Conservation (phyloP, 2,797 vertebrate species). For the Parambassis ranga region DNA sequence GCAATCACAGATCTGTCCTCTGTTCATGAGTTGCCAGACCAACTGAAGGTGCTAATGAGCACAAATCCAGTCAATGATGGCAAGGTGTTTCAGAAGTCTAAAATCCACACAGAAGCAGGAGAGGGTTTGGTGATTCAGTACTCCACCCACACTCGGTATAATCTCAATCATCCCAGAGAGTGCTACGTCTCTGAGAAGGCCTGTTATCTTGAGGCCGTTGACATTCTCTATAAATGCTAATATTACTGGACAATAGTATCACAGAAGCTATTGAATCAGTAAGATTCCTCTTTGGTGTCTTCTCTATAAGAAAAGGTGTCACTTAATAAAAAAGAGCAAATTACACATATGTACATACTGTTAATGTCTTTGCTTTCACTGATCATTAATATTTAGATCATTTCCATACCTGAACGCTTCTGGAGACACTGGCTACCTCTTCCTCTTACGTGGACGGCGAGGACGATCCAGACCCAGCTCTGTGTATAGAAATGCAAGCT, state of each 20-base stretch:
- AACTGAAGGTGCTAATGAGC: slow-evolving; percentile 81
- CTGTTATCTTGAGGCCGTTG: slow-evolving; percentile 85
- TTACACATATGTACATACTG: neutral
- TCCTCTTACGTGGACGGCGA: slow-evolving; percentile 33
- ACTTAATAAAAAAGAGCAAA: slow-evolving; percentile 25
- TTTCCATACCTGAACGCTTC: neutral
- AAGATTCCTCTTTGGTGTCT: neutral
- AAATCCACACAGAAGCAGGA: slow-evolving; percentile 78
- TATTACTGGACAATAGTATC: neutral
- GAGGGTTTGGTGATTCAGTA: slow-evolving; percentile 90
- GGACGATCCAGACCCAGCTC: slow-evolving; percentile 80
- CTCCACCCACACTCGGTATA: slow-evolving; percentile 73
- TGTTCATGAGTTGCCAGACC: slow-evolving; percentile 77
- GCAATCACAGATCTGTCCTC: slow-evolving; percentile 77
- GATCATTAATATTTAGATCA: no score
- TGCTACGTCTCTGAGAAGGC: slow-evolving; percentile 91
- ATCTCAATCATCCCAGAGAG: slow-evolving; percentile 69
- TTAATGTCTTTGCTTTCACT: neutral
- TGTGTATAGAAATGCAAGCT: slow-evolving; percentile 88
- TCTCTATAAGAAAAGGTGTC: neutral
- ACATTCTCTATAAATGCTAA: slow-evolving; percentile 88
- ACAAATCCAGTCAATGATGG: slow-evolving; percentile 72
- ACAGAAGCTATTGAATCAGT: neutral
- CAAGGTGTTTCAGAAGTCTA: slow-evolving; percentile 65
- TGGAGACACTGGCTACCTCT: slow-evolving; percentile 7